Base-by-base conservation (phyloP, 2,113 vertebrate genomes). In the Electrona antarctica region DNA sequence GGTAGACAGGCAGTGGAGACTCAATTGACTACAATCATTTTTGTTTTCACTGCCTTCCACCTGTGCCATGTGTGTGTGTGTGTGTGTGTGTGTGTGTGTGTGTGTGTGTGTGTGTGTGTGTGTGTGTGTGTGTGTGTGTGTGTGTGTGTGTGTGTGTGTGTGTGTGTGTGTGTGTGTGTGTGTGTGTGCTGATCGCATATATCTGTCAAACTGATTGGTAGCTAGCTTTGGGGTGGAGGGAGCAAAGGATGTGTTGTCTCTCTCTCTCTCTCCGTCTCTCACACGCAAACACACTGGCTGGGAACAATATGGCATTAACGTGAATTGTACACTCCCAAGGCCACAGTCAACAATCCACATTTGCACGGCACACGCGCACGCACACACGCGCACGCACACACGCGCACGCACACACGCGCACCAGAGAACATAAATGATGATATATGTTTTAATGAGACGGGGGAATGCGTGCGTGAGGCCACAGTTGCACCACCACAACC, bases 381-480 rank as follows among this genome's bases (percentile, higher is more conserved):
- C 45, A 33, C 51, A 7, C 45, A 57, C 65, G 0, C 28, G 21
- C 57, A 48, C 29, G n/a, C 56, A 47, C 61, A 58, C 21, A 21
- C 21, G 21, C 21, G 60, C 61, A 76, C 12, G 52, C 52, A 10
- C 52, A 21, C 33, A 6, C 5, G 3, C 5, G 33, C 33, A 41
- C 1, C 3, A 41, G 33, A 41, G 33, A 4, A 41, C 5, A 76
- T 70, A 71, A 85, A 86, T 79, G 77, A 83, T 79, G 73, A 86
- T 79, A 68, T 77, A 81, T 83, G 60, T 84, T 83, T 77, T 83
- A 89, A 90, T 87, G 78, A 85, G 80, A 4, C 49, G 60, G 64
- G 69, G 73, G 67, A 78, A 68, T 64, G 63, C 76, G 64, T 61
- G 72, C 64, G 71, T 89, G 70, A 69, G 46, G 74, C 64, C 77